Evolutionary conservation across 2,113 vertebrate species (phyloP).

Genomic region (Nesoenas mayeri): DNA sequence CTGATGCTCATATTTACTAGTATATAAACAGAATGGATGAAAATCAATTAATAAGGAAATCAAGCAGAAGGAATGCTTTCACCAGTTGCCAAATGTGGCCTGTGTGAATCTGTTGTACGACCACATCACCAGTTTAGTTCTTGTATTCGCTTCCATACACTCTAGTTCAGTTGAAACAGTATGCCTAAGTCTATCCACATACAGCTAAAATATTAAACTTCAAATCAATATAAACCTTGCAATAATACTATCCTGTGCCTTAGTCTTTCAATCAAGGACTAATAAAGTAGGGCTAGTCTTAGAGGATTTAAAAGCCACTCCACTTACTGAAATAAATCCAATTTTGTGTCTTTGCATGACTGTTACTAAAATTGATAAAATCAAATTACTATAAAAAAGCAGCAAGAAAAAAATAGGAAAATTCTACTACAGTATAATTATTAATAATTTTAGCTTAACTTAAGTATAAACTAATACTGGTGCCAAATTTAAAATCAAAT

Average conservation of each 20-base stretch:
- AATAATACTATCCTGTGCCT: background rate
- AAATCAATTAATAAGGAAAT: slow-evolving; percentile 37
- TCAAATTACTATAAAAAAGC: background rate
- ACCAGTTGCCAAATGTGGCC: background rate
- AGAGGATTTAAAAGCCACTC: background rate
- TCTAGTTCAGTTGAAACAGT: background rate
- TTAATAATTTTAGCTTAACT: background rate
- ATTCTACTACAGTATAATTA: background rate
- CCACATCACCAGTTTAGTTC: background rate
- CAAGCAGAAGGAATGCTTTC: slow-evolving; percentile 13
- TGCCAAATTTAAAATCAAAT: background rate
- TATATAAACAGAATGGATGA: background rate
- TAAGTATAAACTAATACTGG: background rate
- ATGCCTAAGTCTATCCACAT: background rate
- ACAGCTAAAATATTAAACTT: background rate
- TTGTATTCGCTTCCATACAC: background rate
- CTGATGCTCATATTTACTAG: background rate
- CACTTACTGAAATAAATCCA: background rate
- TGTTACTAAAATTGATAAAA: background rate
- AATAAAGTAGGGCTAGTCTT: background rate
- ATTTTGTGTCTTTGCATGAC: background rate
- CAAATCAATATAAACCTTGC: background rate
- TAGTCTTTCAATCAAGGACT: background rate
- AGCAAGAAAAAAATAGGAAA: background rate
- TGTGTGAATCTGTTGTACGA: background rate